Evolutionary conservation across 2,888 invertebrate genomes (phyloP).

Genomic region (Metacarcinus magister): DNA sequence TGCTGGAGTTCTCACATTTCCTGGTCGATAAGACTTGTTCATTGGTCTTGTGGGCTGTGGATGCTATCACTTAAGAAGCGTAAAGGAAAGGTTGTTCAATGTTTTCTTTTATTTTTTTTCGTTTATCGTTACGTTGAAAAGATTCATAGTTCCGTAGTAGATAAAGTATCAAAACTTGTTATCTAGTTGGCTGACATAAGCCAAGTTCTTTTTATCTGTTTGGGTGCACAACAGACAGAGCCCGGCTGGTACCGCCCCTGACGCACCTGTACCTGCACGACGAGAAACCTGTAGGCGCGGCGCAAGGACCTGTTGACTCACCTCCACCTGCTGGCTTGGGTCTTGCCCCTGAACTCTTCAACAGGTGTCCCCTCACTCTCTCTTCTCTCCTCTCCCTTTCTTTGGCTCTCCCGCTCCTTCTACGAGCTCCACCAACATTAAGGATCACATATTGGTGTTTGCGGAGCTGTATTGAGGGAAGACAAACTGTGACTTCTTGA

Average conservation of each 20-base stretch:
- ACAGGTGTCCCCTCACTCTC: not conserved
- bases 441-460: not conserved
- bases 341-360: not conserved
- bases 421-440: not conserved
- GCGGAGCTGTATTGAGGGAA: not conserved
- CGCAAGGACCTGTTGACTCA: conserved; percentile 61
- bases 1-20: conserved; percentile 53
- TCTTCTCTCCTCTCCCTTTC: not conserved
- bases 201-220: not conserved
- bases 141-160: not conserved
- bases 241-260: not conserved
- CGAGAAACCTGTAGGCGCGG: conserved; percentile 14
- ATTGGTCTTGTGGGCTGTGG: conserved; percentile 20
- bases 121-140: not conserved
- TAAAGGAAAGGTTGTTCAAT: not conserved
- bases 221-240: conserved; percentile 29
- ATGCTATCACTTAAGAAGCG: not conserved
- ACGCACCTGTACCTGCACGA: conserved; percentile 33
- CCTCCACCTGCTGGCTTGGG: conserved; percentile 53
- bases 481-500: not conserved
- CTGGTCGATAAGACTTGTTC: conserved; percentile 8
- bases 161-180: not conserved
- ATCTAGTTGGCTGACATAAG: not conserved
- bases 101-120: not conserved
- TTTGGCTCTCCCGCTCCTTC: not conserved